Evolutionary conservation across 2,888 invertebrate species (phyloP).

Genomic region (Phorcus lineatus): DNA sequence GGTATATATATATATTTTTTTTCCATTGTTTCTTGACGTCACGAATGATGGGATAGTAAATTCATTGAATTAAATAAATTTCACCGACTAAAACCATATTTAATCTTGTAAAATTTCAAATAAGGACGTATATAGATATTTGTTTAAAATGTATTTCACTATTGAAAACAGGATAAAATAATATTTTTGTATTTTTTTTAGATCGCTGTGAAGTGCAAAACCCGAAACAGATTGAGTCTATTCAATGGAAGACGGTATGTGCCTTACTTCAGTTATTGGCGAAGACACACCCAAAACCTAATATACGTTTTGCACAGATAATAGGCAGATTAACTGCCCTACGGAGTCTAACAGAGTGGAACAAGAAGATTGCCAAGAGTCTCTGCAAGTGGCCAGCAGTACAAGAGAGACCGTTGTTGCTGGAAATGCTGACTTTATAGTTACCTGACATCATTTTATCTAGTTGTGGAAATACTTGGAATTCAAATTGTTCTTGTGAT

Average conservation of each 20-base stretch:
- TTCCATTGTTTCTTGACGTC: no score
- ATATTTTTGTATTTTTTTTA: slow-evolving; percentile 30
- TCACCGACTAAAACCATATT: no score
- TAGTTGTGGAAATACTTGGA: no score
- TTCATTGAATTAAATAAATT: no score
- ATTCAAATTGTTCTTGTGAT: no score
- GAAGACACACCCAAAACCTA: slow-evolving; percentile 29
- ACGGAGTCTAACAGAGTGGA: slow-evolving; percentile 51
- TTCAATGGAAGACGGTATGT: slow-evolving; percentile 48
- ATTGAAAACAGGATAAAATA: no score
- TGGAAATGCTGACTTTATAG: slow-evolving; percentile 37
- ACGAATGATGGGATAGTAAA: no score
- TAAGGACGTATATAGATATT: no score
- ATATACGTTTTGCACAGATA: slow-evolving; percentile 42
- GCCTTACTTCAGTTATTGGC: slow-evolving; percentile 46
- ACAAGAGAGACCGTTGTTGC: slow-evolving; percentile 49
- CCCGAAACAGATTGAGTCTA: slow-evolving; percentile 48
- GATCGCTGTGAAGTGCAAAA: slow-evolving; percentile 52
- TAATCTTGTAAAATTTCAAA: no score
- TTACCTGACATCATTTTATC: no score
- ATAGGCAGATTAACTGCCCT: slow-evolving; percentile 45
- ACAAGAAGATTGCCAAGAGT: slow-evolving; percentile 42
- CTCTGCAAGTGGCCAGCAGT: slow-evolving; percentile 51
- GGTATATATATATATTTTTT: no score
- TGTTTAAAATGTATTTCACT: no score